These are phyloP conservation scores for Drosophila recens DNA, from an alignment of 2,888 invertebrate genomes.

Conservation along the genomic window DNA sequence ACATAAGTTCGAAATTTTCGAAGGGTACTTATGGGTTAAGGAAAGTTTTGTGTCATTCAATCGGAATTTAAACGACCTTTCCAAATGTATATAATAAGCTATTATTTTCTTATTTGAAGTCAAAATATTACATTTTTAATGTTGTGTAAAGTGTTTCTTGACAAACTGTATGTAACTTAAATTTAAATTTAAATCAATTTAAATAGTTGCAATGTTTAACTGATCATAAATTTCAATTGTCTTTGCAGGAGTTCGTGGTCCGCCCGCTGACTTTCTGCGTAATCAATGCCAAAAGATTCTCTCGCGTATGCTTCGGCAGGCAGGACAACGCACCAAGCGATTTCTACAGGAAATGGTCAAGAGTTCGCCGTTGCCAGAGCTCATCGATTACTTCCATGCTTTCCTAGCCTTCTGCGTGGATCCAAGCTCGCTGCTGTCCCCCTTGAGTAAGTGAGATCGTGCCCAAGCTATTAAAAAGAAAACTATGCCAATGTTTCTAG, in stretches of 20 bases:
- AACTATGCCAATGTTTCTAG: conserved; percentile 1
- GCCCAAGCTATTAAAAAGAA: background rate
- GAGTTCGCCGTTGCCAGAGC: conserved; percentile 91
- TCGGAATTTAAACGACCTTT: too few relatives aligned
- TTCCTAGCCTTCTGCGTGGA: conserved; percentile 98
- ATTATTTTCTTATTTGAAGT: too few relatives aligned
- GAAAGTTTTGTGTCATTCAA: too few relatives aligned
- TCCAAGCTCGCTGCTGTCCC: conserved; percentile 93
- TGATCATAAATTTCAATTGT: background rate
- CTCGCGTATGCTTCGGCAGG: conserved; percentile 90
- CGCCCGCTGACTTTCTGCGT: conserved; percentile 95
- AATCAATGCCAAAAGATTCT: conserved; percentile 94
- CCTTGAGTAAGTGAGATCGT: conserved; percentile 90
- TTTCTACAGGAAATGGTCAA: conserved; percentile 91
- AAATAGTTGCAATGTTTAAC: background rate
- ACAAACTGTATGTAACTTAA: too few relatives aligned
- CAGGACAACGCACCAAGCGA: conserved; percentile 86
- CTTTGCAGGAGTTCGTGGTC: conserved; percentile 88
- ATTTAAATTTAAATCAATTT: background rate
- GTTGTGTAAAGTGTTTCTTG: too few relatives aligned
- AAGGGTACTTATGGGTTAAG: too few relatives aligned
- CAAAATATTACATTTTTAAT: too few relatives aligned
- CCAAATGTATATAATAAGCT: too few relatives aligned
- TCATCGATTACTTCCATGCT: conserved; percentile 97
- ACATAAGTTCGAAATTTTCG: too few relatives aligned